Conservation (phyloP, 2,888 invertebrate species). For the Caenorhabditis sinica region DNA sequence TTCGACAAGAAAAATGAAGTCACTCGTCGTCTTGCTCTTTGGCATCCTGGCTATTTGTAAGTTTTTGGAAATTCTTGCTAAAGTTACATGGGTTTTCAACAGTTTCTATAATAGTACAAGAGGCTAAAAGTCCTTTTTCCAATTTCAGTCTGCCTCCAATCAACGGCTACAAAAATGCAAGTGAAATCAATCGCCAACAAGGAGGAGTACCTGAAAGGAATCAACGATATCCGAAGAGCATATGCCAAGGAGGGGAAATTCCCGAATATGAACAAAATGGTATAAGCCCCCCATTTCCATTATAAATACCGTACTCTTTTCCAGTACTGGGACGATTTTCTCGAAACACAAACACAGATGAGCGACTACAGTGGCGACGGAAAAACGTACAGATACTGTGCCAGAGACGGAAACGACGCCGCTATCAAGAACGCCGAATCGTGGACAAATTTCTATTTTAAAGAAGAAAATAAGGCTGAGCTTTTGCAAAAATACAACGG, state of each 20-base stretch:
- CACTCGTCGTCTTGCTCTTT: neutral
- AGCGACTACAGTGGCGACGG: neutral
- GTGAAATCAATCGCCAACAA: neutral
- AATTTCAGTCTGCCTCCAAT: too few relatives aligned
- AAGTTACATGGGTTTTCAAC: too few relatives aligned
- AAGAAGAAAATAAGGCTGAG: neutral
- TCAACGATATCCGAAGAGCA: neutral
- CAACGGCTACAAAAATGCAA: neutral
- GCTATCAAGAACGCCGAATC: too few relatives aligned
- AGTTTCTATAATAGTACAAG: too few relatives aligned
- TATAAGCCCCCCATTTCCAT: neutral
- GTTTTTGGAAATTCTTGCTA: too few relatives aligned
- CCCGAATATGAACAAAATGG: conserved; percentile 6
- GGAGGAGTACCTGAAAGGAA: neutral
- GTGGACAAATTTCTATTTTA: neutral
- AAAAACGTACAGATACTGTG: neutral
- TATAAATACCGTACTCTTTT: neutral
- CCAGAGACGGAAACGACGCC: neutral
- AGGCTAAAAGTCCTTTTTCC: too few relatives aligned
- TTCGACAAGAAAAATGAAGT: neutral
- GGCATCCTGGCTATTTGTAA: neutral
- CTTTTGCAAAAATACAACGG: neutral
- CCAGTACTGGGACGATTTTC: conserved; percentile 1
- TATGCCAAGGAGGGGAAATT: neutral
- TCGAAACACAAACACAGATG: neutral